Evolutionary conservation across 2,797 vertebrate species (phyloP).

Genomic region (Clamator glandarius): DNA sequence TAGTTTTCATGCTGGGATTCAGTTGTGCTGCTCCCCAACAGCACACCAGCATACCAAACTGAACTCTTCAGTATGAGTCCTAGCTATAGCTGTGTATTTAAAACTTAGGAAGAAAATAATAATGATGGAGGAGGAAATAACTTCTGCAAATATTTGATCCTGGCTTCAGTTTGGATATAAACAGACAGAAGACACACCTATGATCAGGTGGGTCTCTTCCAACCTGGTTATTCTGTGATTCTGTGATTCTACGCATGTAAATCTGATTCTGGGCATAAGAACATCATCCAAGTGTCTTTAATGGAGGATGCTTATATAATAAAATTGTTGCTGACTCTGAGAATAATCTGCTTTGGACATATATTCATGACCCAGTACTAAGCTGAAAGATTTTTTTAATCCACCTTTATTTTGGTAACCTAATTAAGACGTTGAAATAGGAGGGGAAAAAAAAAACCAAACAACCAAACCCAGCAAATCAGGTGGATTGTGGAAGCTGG

Average conservation of each 20-base stretch:
- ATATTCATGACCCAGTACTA: background rate
- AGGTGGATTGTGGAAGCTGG: background rate
- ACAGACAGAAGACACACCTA: background rate
- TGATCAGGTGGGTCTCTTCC: too few relatives aligned
- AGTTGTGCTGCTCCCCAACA: background rate
- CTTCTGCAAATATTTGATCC: background rate
- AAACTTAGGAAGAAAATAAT: background rate
- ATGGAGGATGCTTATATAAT: background rate
- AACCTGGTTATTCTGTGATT: too few relatives aligned
- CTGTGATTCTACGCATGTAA: too few relatives aligned
- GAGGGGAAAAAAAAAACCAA: background rate
- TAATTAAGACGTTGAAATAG: background rate
- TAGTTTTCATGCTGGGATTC: background rate
- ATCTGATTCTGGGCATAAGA: background rate
- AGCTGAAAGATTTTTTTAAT: background rate
- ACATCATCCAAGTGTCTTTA: background rate
- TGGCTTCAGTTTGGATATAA: background rate
- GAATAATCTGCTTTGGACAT: background rate
- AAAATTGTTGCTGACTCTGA: background rate
- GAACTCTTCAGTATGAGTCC: background rate
- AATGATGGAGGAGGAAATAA: background rate
- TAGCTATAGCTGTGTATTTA: background rate
- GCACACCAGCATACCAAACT: accelerated
- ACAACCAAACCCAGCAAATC: background rate
- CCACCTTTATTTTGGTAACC: background rate